These are phyloP conservation scores for Strix occidentalis DNA, from an alignment of 2,797 vertebrate genomes.

Conservation along the genomic window DNA sequence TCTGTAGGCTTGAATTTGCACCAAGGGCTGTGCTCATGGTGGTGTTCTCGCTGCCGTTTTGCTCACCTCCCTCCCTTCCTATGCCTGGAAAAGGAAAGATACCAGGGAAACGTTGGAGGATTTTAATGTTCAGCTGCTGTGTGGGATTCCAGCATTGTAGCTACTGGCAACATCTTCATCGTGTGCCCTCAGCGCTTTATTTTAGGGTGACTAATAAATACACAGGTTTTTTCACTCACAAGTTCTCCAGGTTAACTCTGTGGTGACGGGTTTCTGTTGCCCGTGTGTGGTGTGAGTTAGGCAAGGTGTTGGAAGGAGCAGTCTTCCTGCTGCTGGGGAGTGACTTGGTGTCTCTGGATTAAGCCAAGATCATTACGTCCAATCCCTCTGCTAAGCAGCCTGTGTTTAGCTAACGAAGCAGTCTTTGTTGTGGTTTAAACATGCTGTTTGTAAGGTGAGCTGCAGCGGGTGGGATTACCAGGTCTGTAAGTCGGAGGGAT, in stretches of 20 bases:
- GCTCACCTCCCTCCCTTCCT: not conserved
- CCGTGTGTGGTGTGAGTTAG: not conserved
- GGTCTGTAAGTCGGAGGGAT: not conserved
- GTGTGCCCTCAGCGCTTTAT: not conserved
- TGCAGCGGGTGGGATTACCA: not conserved
- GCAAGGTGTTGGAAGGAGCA: not conserved
- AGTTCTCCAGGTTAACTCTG: not conserved
- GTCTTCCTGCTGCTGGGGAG: not conserved
- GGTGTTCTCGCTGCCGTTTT: not conserved
- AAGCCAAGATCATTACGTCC: not conserved
- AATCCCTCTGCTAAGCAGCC: not conserved
- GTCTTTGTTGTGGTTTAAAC: not conserved
- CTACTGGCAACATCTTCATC: not conserved
- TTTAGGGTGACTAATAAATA: not conserved
- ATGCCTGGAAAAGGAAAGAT: not conserved
- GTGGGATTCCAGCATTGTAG: constrained; percentile 15
- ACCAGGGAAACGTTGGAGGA: not conserved
- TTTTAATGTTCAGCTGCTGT: not conserved
- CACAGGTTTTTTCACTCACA: not conserved
- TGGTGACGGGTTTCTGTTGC: not conserved
- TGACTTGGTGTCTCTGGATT: not conserved
- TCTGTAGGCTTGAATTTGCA: not conserved
- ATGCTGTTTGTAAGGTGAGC: not conserved
- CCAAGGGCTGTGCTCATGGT: not conserved
- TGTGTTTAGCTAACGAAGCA: not conserved